These are phyloP conservation scores for Xylocopa sonorina DNA, from an alignment of 1,140 invertebrate genomes.

Conservation along the genomic window DNA sequence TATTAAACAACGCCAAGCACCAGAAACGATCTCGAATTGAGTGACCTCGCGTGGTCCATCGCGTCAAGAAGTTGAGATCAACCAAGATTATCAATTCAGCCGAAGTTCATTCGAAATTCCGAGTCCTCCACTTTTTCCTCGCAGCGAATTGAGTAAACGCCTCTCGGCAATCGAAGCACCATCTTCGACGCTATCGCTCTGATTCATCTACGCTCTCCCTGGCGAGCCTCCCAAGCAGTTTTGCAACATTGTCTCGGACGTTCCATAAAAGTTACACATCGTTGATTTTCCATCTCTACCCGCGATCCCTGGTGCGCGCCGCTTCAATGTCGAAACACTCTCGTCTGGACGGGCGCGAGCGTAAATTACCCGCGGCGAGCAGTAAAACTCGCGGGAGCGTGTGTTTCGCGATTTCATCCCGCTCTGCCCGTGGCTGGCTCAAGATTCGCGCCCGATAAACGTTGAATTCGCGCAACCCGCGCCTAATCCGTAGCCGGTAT, in stretches of 20 bases:
- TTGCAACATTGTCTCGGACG: constrained; percentile 15
- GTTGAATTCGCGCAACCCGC: constrained; percentile 14
- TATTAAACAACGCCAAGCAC: background rate
- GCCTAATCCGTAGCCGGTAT: constrained; percentile 67
- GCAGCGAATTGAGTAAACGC: too few relatives aligned
- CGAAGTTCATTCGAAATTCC: constrained; percentile 2
- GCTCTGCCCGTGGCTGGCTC: constrained; percentile 7
- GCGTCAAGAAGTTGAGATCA: too few relatives aligned
- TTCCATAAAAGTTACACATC: constrained; percentile 35
- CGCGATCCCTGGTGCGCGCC: background rate
- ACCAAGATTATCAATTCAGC: background rate
- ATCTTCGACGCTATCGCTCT: background rate
- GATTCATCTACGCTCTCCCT: background rate
- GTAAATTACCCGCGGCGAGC: constrained; percentile 26
- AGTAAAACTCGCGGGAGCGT: constrained; percentile 40
- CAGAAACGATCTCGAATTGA: background rate
- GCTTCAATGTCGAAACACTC: constrained; percentile 34
- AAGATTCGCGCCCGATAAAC: constrained; percentile 55
- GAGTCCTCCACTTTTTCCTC: background rate
- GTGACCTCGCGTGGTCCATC: too few relatives aligned
- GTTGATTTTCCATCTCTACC: constrained; percentile 23
- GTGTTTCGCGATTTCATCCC: constrained; percentile 8
- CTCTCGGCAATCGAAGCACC: background rate
- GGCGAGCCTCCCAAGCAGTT: constrained; percentile 13
- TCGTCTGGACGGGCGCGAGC: background rate